These are phyloP conservation scores for Momotus momota DNA, from an alignment of 2,797 vertebrate species.

Conservation along the genomic window DNA sequence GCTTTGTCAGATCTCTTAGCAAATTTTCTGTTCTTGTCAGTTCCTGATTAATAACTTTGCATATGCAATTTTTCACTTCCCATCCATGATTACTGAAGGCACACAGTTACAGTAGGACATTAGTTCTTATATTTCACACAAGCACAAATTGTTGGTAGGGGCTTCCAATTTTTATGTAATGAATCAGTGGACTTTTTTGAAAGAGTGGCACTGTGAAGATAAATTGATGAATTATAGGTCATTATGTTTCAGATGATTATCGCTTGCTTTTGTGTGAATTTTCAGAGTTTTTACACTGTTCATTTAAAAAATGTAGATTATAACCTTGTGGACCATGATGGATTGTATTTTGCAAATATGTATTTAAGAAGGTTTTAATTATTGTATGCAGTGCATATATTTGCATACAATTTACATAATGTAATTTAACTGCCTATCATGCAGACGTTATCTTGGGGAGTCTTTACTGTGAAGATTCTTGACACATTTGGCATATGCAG, in stretches of 20 bases:
- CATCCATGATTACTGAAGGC: background rate
- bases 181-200: background rate
- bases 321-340: slow-evolving; percentile 47
- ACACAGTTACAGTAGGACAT: background rate
- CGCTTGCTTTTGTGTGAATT: background rate
- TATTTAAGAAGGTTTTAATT: slow-evolving; percentile 58
- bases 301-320: slow-evolving; percentile 44
- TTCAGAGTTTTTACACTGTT: background rate
- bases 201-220: background rate
- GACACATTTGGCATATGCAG: background rate
- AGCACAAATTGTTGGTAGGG: background rate
- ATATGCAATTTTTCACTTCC: background rate
- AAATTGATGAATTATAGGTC: background rate
- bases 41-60: background rate
- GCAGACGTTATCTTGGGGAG: background rate
- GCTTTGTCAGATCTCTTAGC: background rate
- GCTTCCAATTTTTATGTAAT: background rate
- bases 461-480: slow-evolving; percentile 28
- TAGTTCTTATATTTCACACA: background rate
- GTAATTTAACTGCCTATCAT: slow-evolving; percentile 47
- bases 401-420: slow-evolving; percentile 64
- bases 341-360: slow-evolving; percentile 68
- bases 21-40: background rate
- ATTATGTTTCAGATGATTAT: background rate
- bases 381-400: slow-evolving; percentile 7